Conservation (phyloP, 2,113 vertebrate genomes). For the Vombatus ursinus region DNA sequence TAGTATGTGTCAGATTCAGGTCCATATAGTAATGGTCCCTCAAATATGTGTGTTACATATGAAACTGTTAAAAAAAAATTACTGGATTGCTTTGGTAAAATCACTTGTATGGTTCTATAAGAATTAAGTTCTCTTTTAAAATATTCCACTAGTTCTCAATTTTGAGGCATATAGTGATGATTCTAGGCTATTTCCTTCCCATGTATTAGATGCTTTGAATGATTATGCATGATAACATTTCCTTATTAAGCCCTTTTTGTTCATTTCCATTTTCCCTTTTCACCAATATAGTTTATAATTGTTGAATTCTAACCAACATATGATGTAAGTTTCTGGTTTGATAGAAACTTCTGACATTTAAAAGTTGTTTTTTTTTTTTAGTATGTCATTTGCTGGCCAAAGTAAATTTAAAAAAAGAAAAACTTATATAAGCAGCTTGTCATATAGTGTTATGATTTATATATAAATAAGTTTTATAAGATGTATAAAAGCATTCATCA, state of each 20-base stretch:
- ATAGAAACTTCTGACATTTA: background rate
- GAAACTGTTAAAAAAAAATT: background rate
- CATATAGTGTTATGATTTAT: background rate
- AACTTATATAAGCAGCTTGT: background rate
- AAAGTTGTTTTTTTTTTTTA: conserved; percentile 18
- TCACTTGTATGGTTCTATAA: background rate
- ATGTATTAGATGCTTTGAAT: background rate
- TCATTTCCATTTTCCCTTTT: conserved; percentile 28
- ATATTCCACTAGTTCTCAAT: background rate
- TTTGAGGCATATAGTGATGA: background rate
- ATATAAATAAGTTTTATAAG: conserved; percentile 32
- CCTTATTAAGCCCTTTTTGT: conserved; percentile 11
- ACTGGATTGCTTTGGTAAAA: background rate
- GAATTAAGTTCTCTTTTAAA: conserved; percentile 17
- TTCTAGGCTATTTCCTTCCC: background rate
- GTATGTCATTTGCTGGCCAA: conserved; percentile 6
- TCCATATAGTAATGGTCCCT: background rate
- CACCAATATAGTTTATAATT: background rate
- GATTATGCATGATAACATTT: background rate
- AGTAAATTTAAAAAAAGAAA: conserved; percentile 5
- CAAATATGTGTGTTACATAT: background rate
- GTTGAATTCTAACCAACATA: conserved; percentile 12
- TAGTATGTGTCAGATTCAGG: background rate
- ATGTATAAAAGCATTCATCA: background rate
- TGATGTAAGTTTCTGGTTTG: background rate